Evolutionary conservation across 2,888 invertebrate genomes (phyloP).

Genomic region (Drosophila maculinotata): DNA sequence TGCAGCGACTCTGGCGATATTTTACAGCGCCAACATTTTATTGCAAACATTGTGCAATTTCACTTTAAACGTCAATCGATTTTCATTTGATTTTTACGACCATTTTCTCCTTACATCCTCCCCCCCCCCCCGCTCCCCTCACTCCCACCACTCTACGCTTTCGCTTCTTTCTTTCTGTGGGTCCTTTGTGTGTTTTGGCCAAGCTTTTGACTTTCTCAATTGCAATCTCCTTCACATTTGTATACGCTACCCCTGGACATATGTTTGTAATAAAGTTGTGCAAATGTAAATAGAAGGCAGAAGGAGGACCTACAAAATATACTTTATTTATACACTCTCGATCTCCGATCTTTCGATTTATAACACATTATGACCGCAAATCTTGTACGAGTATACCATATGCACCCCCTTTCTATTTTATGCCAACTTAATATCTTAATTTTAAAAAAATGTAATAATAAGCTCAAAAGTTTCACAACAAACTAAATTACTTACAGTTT

Average conservation of each 20-base stretch:
- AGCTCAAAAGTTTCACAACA: neutral
- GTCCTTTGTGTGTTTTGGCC: constrained; percentile 25
- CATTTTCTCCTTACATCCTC: constrained; percentile 36
- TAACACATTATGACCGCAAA: too few species aligned
- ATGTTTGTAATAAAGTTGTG: neutral
- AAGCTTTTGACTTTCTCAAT: constrained; percentile 52
- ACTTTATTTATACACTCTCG: too few species aligned
- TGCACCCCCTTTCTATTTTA: too few species aligned
- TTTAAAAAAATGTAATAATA: too few species aligned
- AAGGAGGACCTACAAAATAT: too few species aligned
- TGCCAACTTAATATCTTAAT: too few species aligned
- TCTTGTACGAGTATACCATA: too few species aligned
- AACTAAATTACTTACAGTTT: too few species aligned
- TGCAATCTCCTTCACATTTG: constrained; percentile 34
- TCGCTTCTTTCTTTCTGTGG: constrained; percentile 1
- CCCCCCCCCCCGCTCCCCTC: neutral
- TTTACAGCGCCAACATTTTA: constrained; percentile 77
- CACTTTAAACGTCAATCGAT: constrained; percentile 79
- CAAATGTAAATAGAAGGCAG: too few species aligned
- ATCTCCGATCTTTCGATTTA: too few species aligned
- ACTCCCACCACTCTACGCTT: too few species aligned
- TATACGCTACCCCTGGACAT: constrained; percentile 20
- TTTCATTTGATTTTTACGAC: constrained; percentile 77
- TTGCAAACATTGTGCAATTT: constrained; percentile 78
- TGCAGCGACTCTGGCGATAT: constrained; percentile 56